Conservation (phyloP, 2,113 vertebrate species). For the Aegithalos caudatus region DNA sequence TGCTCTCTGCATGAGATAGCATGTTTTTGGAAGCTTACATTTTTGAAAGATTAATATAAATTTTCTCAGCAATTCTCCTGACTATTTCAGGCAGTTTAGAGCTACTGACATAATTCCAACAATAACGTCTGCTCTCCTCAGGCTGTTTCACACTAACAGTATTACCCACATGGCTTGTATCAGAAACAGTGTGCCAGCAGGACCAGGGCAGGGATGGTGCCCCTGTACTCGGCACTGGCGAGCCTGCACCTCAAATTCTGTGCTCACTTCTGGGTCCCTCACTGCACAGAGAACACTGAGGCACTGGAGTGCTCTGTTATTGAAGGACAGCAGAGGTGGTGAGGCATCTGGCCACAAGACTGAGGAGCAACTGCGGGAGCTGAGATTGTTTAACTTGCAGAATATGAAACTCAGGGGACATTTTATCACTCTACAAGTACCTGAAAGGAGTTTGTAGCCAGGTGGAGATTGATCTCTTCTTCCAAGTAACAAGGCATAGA, state of each 20-base stretch:
- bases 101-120: neutral
- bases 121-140: neutral
- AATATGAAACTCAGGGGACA: neutral
- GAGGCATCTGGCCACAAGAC: neutral
- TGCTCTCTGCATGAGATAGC: neutral
- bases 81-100: neutral
- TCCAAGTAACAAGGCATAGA: neutral
- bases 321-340: neutral
- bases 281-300: neutral
- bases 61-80: neutral
- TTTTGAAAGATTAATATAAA: neutral
- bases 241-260: neutral
- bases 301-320: neutral
- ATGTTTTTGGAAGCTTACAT: neutral
- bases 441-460: neutral
- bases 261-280: neutral
- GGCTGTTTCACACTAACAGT: neutral
- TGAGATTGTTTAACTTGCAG: neutral
- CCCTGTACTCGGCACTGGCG: rapidly evolving
- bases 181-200: neutral
- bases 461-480: neutral
- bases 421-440: neutral
- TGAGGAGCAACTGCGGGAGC: neutral
- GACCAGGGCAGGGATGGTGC: neutral
- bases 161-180: neutral